Base-by-base conservation (phyloP, 2,113 vertebrate species). In the Mus musculus region DNA sequence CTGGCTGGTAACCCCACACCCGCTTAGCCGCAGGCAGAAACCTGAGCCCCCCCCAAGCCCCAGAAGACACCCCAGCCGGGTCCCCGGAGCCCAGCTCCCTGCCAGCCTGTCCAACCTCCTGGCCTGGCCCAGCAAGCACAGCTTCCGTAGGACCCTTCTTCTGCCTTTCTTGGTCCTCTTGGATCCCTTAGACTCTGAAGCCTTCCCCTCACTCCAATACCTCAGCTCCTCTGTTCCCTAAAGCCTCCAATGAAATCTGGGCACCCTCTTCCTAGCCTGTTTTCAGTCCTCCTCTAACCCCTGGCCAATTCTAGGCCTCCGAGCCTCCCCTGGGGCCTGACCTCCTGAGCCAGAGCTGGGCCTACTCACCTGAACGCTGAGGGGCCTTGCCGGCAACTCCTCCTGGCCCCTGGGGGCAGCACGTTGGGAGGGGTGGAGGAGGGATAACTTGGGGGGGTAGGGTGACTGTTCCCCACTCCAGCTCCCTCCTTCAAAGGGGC, bases 21-120 rank as follows among this genome's bases (percentile, higher is more conserved):
- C 67, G 95, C 95, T 97, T 97, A 97, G 97, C 96, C 36, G 77
- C 96, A 65, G 1, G 96, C 96, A 98, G 97, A 98, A 97, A 97
- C 97, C 97, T 98, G 97, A 98, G 97, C 97, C 97, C 97, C 97
- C 97, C 97, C 97, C 81, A 85, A 97, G 97, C 97, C 97, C 97
- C 96, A 97, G 97, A 98, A 97, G 97, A 97, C 97, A 97, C 97
- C 97, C 97, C 97, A 97, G 97, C 96, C 92, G 42, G 86, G 90
- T 97, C 97, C 96, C 96, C 67, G 19, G 97, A 95, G 97, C 89
- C 96, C 95, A 94, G 96, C 97, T 96, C 96, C 22, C 86, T 97
- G 97, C 95, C 96, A 97, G 97, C 93, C 97, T 91, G 97, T 95
- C 97, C 96, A 96, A 76, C 95, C 97, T 96, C 92, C 96, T 95